Percentiles rank a stretch among this genome's conserved stretches.
Conservation (phyloP, 2,888 invertebrate species). For the Aricia artaxerxes region DNA sequence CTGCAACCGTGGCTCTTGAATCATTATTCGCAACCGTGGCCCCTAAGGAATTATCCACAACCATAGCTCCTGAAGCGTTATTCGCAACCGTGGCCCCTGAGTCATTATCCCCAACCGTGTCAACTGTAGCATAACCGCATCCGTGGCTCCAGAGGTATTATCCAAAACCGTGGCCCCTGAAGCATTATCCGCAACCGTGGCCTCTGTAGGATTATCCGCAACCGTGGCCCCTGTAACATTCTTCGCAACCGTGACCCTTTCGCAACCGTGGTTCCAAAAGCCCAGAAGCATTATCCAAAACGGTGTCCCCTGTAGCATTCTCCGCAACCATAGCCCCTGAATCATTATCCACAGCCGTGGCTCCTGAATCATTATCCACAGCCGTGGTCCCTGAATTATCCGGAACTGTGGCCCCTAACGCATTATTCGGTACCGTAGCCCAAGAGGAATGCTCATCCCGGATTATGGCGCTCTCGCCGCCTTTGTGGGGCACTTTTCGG, state of each 20-base stretch:
- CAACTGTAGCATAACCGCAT: no score
- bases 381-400: neutral
- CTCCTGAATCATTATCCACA: neutral
- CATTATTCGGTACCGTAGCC: neutral
- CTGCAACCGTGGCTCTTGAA: neutral
- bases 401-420: neutral
- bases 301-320: no score
- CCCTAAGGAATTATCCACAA: neutral
- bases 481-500: conserved; percentile 1
- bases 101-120: no score
- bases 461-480: conserved; percentile 3
- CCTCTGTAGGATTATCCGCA: neutral
- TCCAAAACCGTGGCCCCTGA: no score
- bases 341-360: neutral
- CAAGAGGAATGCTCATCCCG: conserved; percentile 12
- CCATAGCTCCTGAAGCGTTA: neutral
- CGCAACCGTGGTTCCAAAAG: neutral
- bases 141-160: no score
- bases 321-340: no score
- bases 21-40: neutral
- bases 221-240: neutral
- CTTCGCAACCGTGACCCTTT: neutral
- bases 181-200: no score
- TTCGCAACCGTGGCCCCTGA: neutral
- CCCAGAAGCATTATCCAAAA: no score